phyloP scores from a whole-genome alignment of 2,888 invertebrate genomes.

The Drosophila monieri region DNA sequence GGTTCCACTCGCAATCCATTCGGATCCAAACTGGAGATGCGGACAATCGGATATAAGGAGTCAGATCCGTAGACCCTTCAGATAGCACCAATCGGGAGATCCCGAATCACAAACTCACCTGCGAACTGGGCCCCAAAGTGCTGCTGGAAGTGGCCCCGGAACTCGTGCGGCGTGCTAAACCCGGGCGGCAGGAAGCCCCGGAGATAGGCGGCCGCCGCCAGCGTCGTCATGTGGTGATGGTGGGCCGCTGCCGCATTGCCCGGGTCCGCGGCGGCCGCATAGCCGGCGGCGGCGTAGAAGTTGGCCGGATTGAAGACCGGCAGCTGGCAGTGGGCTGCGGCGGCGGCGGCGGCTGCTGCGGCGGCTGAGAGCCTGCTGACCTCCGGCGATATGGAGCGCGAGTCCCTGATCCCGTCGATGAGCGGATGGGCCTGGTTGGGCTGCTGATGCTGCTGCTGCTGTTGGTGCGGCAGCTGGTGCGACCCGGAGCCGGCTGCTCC shows the following conservation, averaged over 20 bases:
- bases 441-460: constrained; percentile 32
- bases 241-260: constrained; percentile 82
- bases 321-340: constrained; percentile 83
- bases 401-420: constrained; percentile 52
- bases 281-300: constrained; percentile 84
- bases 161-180: constrained; percentile 83
- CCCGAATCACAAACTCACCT: constrained; percentile 69
- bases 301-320: constrained; percentile 84
- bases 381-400: constrained; percentile 82
- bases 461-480: constrained; percentile 27
- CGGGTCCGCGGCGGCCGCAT: constrained; percentile 82
- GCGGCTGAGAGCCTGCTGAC: constrained; percentile 78
- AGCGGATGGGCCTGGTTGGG: constrained; percentile 24
- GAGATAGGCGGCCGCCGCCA: constrained; percentile 83
- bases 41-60: too few relatives aligned
- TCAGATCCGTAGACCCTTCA: too few relatives aligned
- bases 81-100: too few relatives aligned
- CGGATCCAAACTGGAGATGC: not conserved
- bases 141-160: constrained; percentile 84
- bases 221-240: constrained; percentile 84
- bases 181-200: constrained; percentile 83
- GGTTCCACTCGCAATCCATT: not conserved
- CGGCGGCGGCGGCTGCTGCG: constrained; percentile 82
- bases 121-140: constrained; percentile 84
- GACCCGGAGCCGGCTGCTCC: constrained; percentile 20